A percentile compares a stretch with the other conserved stretches of the same genome.
Evolutionary conservation across 2,797 vertebrate genomes (phyloP).

Genomic region (Limosa lapponica): DNA sequence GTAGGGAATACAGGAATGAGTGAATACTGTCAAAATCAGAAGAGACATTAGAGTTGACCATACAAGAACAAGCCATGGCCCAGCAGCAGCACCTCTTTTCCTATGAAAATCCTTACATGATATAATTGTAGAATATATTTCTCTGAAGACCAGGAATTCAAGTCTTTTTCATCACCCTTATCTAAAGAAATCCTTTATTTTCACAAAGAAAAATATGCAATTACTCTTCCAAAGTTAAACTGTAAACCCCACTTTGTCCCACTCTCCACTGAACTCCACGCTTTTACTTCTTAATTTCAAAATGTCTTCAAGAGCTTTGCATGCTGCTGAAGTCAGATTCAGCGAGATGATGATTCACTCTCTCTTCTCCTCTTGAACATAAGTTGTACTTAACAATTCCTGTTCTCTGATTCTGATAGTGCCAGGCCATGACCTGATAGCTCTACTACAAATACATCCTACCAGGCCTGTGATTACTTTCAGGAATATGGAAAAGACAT

Average conservation of each 20-base stretch:
- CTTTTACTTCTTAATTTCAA: neutral
- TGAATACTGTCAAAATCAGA: neutral
- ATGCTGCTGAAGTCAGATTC: neutral
- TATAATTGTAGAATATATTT: neutral
- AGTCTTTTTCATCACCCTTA: neutral
- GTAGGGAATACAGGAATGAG: neutral
- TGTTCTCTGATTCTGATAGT: neutral
- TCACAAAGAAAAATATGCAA: neutral
- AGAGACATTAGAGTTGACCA: neutral
- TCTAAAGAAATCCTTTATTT: neutral
- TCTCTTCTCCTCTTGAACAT: neutral
- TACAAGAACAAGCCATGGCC: neutral
- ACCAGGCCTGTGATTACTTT: neutral
- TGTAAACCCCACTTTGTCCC: neutral
- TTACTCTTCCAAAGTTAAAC: neutral
- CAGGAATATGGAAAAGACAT: neutral
- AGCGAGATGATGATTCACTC: neutral
- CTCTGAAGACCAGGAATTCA: neutral
- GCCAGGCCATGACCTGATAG: neutral
- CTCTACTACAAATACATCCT: neutral
- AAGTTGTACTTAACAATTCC: neutral
- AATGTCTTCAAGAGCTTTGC: neutral
- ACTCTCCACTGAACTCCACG: neutral
- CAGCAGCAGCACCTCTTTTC: neutral
- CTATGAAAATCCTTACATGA: rapidly evolving